Evolutionary conservation across 2,113 vertebrate species (phyloP).

Genomic region (Trichechus manatus): DNA sequence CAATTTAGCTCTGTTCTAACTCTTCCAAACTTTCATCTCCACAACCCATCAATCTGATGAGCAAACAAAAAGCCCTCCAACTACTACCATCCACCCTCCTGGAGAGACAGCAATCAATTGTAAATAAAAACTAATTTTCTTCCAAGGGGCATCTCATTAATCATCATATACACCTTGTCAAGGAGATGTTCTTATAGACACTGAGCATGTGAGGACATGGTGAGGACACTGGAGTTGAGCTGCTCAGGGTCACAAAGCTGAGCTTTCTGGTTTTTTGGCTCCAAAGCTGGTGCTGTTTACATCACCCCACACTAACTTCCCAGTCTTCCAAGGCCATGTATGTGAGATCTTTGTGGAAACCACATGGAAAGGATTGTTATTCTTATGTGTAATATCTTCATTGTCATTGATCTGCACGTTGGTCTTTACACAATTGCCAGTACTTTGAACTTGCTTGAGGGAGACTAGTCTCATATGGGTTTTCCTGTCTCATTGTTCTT

Average conservation of each 20-base stretch:
- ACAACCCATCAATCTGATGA: neutral
- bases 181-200: neutral
- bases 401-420: neutral
- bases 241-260: neutral
- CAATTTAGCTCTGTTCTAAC: neutral
- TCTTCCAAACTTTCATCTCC: neutral
- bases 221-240: neutral
- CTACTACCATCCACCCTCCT: neutral
- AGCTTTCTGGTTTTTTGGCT: neutral
- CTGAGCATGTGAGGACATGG: neutral
- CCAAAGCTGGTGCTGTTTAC: neutral
- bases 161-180: constrained; percentile 6
- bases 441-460: neutral
- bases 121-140: neutral
- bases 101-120: neutral
- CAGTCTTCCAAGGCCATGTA: neutral
- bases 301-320: neutral
- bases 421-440: neutral
- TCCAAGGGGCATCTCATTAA: neutral
- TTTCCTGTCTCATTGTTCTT: constrained; percentile 8
- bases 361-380: neutral
- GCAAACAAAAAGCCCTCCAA: constrained; percentile 44
- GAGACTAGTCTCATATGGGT: neutral
- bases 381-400: neutral
- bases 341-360: neutral